phyloP scores from a whole-genome alignment of 2,113 vertebrate species.

The Sarotherodon lohbergeri region DNA sequence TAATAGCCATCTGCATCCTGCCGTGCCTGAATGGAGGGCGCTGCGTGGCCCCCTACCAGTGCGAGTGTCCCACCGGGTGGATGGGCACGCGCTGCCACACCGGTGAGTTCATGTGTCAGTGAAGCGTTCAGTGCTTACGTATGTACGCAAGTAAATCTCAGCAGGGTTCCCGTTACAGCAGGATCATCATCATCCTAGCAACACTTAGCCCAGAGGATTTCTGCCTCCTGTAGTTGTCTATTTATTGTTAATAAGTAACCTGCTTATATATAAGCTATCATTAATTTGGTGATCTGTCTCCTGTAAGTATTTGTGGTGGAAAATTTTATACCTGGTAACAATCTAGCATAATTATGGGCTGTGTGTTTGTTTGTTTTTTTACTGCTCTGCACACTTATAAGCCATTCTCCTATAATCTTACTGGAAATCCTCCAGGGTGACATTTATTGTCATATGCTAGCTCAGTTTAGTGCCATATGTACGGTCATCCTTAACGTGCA shows the following conservation, averaged over 20 bases:
- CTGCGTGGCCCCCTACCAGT: conserved; percentile 91
- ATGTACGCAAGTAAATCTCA: neutral
- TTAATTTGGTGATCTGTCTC: neutral
- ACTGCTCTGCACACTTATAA: neutral
- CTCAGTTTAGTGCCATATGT: neutral
- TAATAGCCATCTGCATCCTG: conserved; percentile 91
- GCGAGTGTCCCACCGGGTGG: conserved; percentile 88
- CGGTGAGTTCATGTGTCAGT: conserved; percentile 73
- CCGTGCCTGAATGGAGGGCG: conserved; percentile 93
- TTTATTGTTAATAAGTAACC: neutral
- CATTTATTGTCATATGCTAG: neutral
- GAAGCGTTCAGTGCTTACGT: neutral
- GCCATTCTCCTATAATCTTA: neutral
- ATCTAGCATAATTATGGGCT: neutral
- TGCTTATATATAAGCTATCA: neutral
- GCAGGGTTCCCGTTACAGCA: neutral
- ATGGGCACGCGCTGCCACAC: conserved; percentile 88
- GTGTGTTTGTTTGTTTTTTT: neutral
- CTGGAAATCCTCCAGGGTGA: neutral
- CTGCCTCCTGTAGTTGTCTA: accelerated
- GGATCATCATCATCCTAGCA: neutral
- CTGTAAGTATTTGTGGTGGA: neutral
- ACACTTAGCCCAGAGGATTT: neutral
- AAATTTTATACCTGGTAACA: neutral
- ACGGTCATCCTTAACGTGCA: neutral